Base-by-base conservation (phyloP, 2,113 vertebrate genomes). In the Tamias sibiricus region DNA sequence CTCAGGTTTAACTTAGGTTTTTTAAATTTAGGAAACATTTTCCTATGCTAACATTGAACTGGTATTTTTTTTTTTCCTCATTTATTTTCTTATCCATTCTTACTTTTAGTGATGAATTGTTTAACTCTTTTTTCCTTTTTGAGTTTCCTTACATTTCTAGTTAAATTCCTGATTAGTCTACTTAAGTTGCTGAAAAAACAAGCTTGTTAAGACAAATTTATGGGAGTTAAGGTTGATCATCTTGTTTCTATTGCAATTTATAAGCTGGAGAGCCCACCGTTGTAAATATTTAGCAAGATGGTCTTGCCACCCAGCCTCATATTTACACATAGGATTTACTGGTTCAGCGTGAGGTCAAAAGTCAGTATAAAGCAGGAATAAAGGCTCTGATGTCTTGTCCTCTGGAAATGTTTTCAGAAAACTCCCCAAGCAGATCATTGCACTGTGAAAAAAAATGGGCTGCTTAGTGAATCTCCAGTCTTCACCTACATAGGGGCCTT, bases 351-450 rank as follows among this genome's bases (percentile, higher is more conserved):
- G 92, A 76, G 74, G 80, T 96, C 90, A 95, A 49, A 91, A 93
- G 84, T 93, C 95, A 69, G 5, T 42, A 83, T 82, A 92, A 91
- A 97, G 88, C 66, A 97, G 83, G 40, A 93, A 71, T 49, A 16
- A 47, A 87, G 79, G 11, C 72, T 92, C 80, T 87, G 40, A 59
- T 87, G 86, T 90, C 71, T 93, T 49, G 35, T 93, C 75, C 81
- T 62, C 88, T 87, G 68, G 86, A 94, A 92, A 79, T 97, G 87
- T 95, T 95, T 93, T 92, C 52, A 95, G 90, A 92, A 94, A 97
- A 82, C 83, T 76, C 44, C 83, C 87, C 54, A 81, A 89, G 96
- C 69, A 90, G 84, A 74, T 95, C 69, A 93, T 40, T 86, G 81
- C 66, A 66, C 72, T 82, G 62, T 96, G 76, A 49, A 95, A 95